Evolutionary conservation across 2,797 vertebrate genomes (phyloP).

Genomic region (Scolopax bukidnonensis): DNA sequence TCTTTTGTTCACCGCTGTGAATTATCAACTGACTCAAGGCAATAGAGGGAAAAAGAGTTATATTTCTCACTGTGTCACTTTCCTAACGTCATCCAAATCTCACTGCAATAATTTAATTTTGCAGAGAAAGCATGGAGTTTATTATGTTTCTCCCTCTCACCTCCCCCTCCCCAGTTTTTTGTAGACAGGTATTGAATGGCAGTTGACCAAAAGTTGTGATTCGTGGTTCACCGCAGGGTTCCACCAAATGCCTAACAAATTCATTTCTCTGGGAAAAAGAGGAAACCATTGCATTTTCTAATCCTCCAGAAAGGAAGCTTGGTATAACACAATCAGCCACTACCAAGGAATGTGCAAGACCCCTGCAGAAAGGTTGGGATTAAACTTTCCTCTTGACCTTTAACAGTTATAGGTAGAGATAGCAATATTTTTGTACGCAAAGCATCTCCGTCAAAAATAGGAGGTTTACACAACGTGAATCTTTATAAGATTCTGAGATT

Average conservation of each 20-base stretch:
- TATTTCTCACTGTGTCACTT: conserved; percentile 50
- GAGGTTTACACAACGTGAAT: neutral
- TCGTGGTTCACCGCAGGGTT: neutral
- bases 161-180: neutral
- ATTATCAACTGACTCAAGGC: conserved; percentile 65
- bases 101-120: conserved; percentile 48
- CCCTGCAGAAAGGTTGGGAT: neutral
- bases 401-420: neutral
- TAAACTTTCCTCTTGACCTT: neutral
- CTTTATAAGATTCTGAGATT: neutral
- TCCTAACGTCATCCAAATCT: conserved; percentile 4
- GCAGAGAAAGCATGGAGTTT: neutral
- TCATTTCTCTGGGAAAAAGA: neutral
- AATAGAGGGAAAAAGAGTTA: conserved; percentile 29
- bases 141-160: neutral
- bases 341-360: neutral
- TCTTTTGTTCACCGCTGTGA: conserved; percentile 65
- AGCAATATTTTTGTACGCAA: neutral
- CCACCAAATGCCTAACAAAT: neutral
- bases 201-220: neutral
- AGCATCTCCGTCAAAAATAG: neutral
- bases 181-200: neutral
- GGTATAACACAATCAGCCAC: neutral
- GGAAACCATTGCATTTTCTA: neutral
- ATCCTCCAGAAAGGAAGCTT: neutral